phyloP scores from a whole-genome alignment of 2,888 invertebrate species.

The Dicranocentrus wangi region DNA sequence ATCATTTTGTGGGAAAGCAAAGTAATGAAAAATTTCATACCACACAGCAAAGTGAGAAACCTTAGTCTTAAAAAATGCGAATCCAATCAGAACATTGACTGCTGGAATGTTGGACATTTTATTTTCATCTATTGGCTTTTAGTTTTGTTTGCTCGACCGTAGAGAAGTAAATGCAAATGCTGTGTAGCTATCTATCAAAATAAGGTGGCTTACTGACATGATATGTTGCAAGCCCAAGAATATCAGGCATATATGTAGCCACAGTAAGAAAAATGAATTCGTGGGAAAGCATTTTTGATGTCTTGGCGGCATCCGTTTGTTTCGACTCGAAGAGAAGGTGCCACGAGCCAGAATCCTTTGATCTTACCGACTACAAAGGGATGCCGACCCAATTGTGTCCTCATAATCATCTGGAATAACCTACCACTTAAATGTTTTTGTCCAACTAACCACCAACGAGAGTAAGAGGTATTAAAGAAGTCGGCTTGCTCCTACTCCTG shows the following conservation, averaged over 20 bases:
- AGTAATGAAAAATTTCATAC: no score
- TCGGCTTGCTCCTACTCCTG: constrained; percentile 29
- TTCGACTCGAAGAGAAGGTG: constrained; percentile 66
- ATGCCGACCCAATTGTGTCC: constrained; percentile 69
- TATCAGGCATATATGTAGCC: background rate
- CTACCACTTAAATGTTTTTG: constrained; percentile 59
- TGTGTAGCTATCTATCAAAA: constrained; percentile 35
- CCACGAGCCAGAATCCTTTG: constrained; percentile 73
- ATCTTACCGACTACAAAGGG: constrained; percentile 72
- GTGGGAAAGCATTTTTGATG: constrained; percentile 72
- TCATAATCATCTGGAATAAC: constrained; percentile 66
- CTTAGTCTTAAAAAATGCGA: no score
- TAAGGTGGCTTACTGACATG: constrained; percentile 11
- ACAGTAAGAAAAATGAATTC: constrained; percentile 57
- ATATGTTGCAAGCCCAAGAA: background rate
- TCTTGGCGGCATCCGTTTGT: constrained; percentile 67
- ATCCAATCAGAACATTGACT: no score
- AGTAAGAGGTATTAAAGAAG: constrained; percentile 22
- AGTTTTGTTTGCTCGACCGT: background rate
- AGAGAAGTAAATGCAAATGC: background rate
- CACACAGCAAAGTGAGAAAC: no score
- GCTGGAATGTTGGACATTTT: background rate
- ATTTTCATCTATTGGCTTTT: background rate
- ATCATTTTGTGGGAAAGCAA: no score
- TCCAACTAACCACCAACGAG: constrained; percentile 54